phyloP scores from a whole-genome alignment of 2,888 invertebrate genomes.

The Athalia circularis region DNA sequence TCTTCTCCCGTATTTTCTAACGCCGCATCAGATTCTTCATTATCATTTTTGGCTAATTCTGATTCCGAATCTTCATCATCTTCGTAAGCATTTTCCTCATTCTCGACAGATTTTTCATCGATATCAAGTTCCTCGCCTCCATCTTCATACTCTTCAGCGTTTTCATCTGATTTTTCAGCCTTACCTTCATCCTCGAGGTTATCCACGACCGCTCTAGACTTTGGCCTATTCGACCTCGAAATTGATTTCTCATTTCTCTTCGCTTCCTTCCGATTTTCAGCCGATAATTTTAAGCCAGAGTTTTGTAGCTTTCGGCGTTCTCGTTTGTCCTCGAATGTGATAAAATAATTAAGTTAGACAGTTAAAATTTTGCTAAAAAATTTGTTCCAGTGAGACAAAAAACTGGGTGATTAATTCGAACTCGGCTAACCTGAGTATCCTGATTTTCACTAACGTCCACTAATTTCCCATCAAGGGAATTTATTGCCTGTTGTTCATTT shows the following conservation, averaged over 20 bases:
- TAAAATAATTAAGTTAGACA: not conserved
- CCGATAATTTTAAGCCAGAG: conserved; percentile 1
- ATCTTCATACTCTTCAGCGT: conserved; percentile 8
- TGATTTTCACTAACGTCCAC: not conserved
- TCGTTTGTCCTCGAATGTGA: conserved; percentile 13
- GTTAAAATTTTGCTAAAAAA: not conserved
- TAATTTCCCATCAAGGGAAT: not conserved
- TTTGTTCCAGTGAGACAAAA: not conserved
- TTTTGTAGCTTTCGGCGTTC: conserved; percentile 4
- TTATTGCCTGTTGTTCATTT: not conserved
- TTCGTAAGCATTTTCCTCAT: conserved; percentile 13
- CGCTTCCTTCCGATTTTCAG: not conserved
- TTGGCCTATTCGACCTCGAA: not conserved
- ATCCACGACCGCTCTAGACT: conserved; percentile 11
- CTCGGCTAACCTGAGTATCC: not conserved
- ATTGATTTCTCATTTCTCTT: conserved; percentile 10
- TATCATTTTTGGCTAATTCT: not conserved
- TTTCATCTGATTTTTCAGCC: not conserved
- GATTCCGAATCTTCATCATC: too few species aligned
- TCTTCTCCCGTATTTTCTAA: not conserved
- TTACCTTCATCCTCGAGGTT: not conserved
- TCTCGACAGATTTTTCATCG: conserved; percentile 25
- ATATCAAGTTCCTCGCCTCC: conserved; percentile 13
- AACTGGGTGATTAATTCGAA: not conserved
- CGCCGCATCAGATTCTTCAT: conserved; percentile 14